A percentile compares a stretch with the other conserved stretches of the same genome.
Evolutionary conservation across 2,888 invertebrate species (phyloP).

Genomic region (Drosophila algonquin): DNA sequence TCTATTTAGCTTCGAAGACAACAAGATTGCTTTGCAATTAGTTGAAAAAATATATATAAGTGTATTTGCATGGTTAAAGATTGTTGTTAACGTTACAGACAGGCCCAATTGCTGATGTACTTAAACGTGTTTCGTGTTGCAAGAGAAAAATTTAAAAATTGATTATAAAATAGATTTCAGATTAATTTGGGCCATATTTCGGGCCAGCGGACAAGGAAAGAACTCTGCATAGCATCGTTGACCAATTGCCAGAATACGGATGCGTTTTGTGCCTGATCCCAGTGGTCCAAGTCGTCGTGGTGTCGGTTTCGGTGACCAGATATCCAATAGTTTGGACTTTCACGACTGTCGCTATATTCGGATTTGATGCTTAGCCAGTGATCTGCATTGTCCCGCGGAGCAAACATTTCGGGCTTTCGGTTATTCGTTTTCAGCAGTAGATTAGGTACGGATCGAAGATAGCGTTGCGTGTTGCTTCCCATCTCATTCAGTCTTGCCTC

Average conservation of each 20-base stretch:
- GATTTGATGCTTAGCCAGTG: slow-evolving; percentile 80
- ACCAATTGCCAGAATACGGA: slow-evolving; percentile 77
- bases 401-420: slow-evolving; percentile 31
- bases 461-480: slow-evolving; percentile 47
- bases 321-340: slow-evolving; percentile 23
- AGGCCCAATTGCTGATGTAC: not conserved
- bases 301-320: slow-evolving; percentile 20
- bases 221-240: slow-evolving; percentile 67
- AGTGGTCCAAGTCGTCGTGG: not conserved
- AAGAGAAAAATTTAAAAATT: not conserved
- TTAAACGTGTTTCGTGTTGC: not conserved
- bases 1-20: slow-evolving; percentile 19
- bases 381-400: slow-evolving; percentile 45
- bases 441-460: slow-evolving; percentile 44
- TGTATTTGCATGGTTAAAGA: slow-evolving; percentile 29
- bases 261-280: slow-evolving; percentile 45
- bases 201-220: slow-evolving; percentile 66
- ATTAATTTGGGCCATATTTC: slow-evolving; percentile 61
- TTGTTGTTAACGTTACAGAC: slow-evolving; percentile 5
- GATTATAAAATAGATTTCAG: slow-evolving; percentile 18
- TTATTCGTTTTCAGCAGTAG: slow-evolving; percentile 47
- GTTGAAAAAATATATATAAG: slow-evolving; percentile 52
- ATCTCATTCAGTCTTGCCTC: slow-evolving; percentile 72
- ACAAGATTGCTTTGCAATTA: slow-evolving; percentile 6
- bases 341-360: slow-evolving; percentile 69